These are phyloP conservation scores for Athetis lepigone DNA, from an alignment of 2,888 invertebrate species.

Conservation along the genomic window DNA sequence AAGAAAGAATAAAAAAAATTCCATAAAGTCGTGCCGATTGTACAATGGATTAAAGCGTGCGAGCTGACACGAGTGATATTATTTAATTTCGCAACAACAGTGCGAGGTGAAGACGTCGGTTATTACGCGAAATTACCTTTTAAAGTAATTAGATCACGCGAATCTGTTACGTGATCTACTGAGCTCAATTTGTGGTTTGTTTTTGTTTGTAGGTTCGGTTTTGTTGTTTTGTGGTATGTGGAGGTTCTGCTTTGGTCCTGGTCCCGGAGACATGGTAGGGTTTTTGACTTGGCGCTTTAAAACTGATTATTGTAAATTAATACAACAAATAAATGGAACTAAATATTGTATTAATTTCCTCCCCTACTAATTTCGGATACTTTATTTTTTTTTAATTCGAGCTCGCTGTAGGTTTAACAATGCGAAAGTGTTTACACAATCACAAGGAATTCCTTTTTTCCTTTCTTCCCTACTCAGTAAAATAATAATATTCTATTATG, in stretches of 20 bases:
- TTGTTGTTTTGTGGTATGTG: not conserved
- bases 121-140: constrained; percentile 57
- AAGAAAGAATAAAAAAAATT: too few species aligned
- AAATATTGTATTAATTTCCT: too few species aligned
- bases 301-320: too few species aligned
- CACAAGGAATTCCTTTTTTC: too few species aligned
- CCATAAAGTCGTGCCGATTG: constrained; percentile 42
- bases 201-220: constrained; percentile 10
- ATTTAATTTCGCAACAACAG: constrained; percentile 64
- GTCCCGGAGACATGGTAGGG: not conserved
- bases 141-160: constrained; percentile 66
- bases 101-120: constrained; percentile 62
- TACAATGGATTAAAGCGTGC: constrained; percentile 30
- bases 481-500: too few species aligned
- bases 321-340: too few species aligned
- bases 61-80: constrained; percentile 61
- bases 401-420: too few species aligned
- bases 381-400: too few species aligned
- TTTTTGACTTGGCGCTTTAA: too few species aligned
- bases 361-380: too few species aligned
- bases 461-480: too few species aligned
- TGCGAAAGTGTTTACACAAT: too few species aligned
- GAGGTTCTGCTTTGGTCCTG: not conserved
- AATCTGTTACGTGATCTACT: constrained; percentile 54
- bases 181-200: constrained; percentile 34